Evolutionary conservation across 2,888 invertebrate genomes (phyloP), one percentile per base, ranked within the genome.

Genomic region (Yponomeuta sedellus): DNA sequence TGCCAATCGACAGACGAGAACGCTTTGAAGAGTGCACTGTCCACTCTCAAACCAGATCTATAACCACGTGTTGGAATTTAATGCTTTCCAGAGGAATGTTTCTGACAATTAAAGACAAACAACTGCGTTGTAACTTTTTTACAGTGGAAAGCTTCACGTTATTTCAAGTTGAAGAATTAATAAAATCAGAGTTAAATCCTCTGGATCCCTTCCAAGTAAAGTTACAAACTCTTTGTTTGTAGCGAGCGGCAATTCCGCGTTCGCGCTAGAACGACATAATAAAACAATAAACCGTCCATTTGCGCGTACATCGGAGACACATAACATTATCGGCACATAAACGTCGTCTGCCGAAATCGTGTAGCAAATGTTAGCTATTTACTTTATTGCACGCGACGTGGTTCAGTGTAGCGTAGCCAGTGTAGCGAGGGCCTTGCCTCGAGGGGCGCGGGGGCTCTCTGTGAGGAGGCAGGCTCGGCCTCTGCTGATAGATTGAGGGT

Each of bases 281-380:
- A 83, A 87, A 86, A 82, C 83, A 86, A 86, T 86, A 83, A 85
- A 82, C 80, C 75, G 77, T 73, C 82, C 81, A 82, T 88, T 85
- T 79, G 79, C 85, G 82, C 81, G 79, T 80, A 80, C 77, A 87
- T 88, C 88, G 87, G 86, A 86, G 86, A 87, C 83, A 86, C 86
- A 86, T 89, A 85, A 87, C 88, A 88, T 88, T 89, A 89, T 88
- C 86, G 85, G 77, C 85, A 28, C 80, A 86, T 88, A 88, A 89
- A 88, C 81, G 85, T 86, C 77, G 80, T 80, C 83, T 81, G 78
- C 77, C 81, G 80, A 85, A 85, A 85, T 85, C 87, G 82, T 83
- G 85, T 82, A 85, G 83, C 87, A 86, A 89, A 88, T 88, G 87
- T 80, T 84, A 78, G 83, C 87, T 86, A 89, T 89, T 89, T 88